Evolutionary conservation across 2,113 vertebrate species (phyloP), one percentile per base, ranked within the genome.

Genomic region (Montifringilla adamsi): DNA sequence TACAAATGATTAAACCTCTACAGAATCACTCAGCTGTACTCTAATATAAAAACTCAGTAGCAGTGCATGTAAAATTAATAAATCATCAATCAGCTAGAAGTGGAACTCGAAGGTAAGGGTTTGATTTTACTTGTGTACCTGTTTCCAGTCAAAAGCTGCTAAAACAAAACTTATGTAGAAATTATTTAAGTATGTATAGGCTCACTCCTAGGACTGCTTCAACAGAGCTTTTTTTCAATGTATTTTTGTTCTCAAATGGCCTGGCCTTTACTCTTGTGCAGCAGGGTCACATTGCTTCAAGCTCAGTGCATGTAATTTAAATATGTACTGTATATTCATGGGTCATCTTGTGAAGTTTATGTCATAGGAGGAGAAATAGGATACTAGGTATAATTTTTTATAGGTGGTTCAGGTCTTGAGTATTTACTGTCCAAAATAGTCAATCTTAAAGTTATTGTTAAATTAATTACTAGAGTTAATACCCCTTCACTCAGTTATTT

Each of bases 1-100:
- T 93, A 88, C 84, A 93, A 76, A 73, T 88, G 67, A 76, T 88
- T 87, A 80, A 75, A 92, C 10, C n/a, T 85, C 41, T 80, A 50
- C 58, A 85, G 62, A 85, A 76, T 83, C 37, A 21, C 43, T 94
- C 22, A 50, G 10, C 58, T 72, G 20, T 64, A 73, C 31, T 62
- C 35, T 88, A 73, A 88, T 44, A 83, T 7, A 73, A 87, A 85
- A 94, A 37, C 79, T 46, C 49, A 87, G 75, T 31, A 83, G 53
- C 43, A 69, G 28, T 44, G 55, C 28, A 7, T 50, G 27, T 88
- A 90, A 88, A 95, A 83, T 64, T 64, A 76, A 68, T 87, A n/a
- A 47, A 60, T 37, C 44, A 37, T 23, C 15, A 73, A 14, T 80
- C 63, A 92, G 7, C 11, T 53, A 31, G 53, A 37, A 66, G 62